These are phyloP conservation scores for Stenotaenia linearis DNA, from an alignment of 2,888 invertebrate genomes.

Conservation along the genomic window DNA sequence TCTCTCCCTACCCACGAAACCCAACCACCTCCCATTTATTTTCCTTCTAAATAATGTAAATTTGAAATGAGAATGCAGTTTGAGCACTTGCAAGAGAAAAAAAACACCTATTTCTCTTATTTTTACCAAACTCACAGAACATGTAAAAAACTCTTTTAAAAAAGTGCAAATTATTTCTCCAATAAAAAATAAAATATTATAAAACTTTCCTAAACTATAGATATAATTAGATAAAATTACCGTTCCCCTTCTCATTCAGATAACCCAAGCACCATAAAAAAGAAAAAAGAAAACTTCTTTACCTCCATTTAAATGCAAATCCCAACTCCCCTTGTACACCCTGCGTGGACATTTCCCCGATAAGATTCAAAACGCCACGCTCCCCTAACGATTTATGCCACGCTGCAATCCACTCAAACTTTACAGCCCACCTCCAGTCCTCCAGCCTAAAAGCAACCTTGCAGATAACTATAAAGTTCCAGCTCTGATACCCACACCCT, in stretches of 20 bases:
- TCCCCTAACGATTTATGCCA: neutral
- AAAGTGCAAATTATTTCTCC: neutral
- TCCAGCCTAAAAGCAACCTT: neutral
- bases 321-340: neutral
- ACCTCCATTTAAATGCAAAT: conserved; percentile 1
- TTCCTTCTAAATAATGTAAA: neutral
- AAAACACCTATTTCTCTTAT: too few species aligned
- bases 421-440: neutral
- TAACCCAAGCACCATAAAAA: neutral
- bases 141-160: too few species aligned
- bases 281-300: neutral
- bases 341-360: neutral
- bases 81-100: neutral
- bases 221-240: too few species aligned
- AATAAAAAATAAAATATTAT: neutral
- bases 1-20: neutral
- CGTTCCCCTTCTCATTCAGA: neutral
- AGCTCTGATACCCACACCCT: neutral
- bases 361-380: neutral
- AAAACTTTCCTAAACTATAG: too few species aligned
- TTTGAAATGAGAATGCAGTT: neutral
- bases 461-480: neutral
- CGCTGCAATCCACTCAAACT: neutral
- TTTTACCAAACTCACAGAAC: too few species aligned
- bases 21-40: neutral